Evolutionary conservation across 2,888 invertebrate genomes (phyloP).

Genomic region (Trilocha varians): DNA sequence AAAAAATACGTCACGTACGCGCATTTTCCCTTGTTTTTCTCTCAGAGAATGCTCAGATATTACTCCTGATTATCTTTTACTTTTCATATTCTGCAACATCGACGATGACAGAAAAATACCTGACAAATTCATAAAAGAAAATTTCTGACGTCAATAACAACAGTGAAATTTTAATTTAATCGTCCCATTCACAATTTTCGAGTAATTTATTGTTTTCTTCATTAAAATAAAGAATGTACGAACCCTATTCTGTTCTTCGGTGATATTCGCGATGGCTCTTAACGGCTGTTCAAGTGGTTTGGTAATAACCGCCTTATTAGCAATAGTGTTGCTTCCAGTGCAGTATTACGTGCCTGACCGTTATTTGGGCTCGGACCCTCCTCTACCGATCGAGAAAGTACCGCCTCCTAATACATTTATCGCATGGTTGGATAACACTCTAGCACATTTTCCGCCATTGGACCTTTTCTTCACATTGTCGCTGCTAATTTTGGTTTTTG

Average conservation of each 20-base stretch:
- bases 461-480: slow-evolving; percentile 37
- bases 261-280: slow-evolving; percentile 31
- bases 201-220: background rate
- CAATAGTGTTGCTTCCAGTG: slow-evolving; percentile 43
- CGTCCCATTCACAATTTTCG: background rate
- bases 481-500: slow-evolving; percentile 30
- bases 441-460: slow-evolving; percentile 28
- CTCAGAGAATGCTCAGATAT: background rate
- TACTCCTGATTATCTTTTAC: background rate
- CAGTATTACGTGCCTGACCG: slow-evolving; percentile 46
- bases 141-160: slow-evolving; percentile 1
- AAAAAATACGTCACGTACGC: too few relatives aligned
- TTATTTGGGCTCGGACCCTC: slow-evolving; percentile 19
- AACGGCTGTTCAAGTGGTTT: slow-evolving; percentile 41
- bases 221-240: background rate
- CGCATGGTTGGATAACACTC: slow-evolving; percentile 5
- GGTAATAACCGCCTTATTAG: slow-evolving; percentile 36
- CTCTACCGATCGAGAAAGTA: slow-evolving; percentile 9
- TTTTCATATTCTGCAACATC: background rate
- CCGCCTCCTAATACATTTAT: slow-evolving; percentile 6
- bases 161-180: background rate
- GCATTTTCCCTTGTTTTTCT: background rate
- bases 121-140: background rate
- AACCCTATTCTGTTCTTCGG: background rate
- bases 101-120: background rate